These are phyloP conservation scores for Rafetus swinhoei DNA, from an alignment of 2,113 vertebrate genomes.

Conservation along the genomic window DNA sequence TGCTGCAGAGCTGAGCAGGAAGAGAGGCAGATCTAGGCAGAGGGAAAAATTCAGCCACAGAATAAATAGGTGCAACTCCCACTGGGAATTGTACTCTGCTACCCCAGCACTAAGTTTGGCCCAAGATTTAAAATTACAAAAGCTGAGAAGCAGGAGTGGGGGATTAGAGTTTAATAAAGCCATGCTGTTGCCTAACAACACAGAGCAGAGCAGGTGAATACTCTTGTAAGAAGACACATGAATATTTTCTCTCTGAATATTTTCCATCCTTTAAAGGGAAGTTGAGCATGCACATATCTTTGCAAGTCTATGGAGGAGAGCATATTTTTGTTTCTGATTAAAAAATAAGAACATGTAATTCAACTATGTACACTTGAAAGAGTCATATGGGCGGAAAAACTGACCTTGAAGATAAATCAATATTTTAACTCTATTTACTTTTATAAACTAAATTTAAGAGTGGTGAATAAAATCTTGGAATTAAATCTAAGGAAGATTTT, in stretches of 20 bases:
- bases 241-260: background rate
- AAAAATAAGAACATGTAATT: background rate
- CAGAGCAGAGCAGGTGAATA: background rate
- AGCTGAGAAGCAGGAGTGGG: background rate
- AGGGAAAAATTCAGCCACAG: background rate
- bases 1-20: background rate
- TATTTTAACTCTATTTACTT: conserved; percentile 17
- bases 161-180: background rate
- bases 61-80: background rate
- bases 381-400: background rate
- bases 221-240: background rate
- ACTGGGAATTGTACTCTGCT: background rate
- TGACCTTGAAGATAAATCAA: background rate
- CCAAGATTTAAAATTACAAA: conserved; percentile 3
- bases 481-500: conserved; percentile 9
- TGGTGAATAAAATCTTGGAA: background rate
- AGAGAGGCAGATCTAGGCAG: background rate
- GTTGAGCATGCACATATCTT: background rate
- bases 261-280: background rate
- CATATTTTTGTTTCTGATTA: background rate
- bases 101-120: background rate
- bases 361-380: conserved; percentile 19
- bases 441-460: conserved; percentile 17
- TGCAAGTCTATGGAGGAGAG: background rate
- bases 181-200: background rate